These are phyloP conservation scores for Hozukius guyotensis DNA, from an alignment of 2,797 vertebrate species.

Conservation along the genomic window DNA sequence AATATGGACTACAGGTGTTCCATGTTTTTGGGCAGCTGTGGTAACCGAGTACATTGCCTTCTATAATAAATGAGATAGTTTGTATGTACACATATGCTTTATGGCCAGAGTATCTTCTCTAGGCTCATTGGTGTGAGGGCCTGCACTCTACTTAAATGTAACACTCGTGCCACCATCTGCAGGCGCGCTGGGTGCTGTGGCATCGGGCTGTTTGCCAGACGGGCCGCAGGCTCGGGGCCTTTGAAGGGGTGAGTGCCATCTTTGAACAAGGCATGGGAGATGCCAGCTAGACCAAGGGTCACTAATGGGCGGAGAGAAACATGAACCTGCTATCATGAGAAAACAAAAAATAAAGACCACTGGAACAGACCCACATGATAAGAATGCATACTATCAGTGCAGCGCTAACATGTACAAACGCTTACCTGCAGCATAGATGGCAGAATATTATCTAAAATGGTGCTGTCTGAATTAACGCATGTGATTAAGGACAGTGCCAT, in stretches of 20 bases:
- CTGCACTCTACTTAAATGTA: conserved; percentile 47
- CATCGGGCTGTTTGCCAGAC: conserved; percentile 95
- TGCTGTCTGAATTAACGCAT: conserved; percentile 9
- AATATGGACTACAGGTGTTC: not conserved
- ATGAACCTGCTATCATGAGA: conserved; percentile 59
- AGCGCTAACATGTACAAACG: conserved; percentile 5
- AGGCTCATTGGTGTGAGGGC: conserved; percentile 15
- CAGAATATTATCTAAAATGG: conserved; percentile 19
- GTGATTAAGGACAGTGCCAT: conserved; percentile 28
- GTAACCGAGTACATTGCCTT: not conserved
- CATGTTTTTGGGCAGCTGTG: conserved; percentile 29
- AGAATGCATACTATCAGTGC: conserved; percentile 46
- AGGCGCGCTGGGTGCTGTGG: conserved; percentile 87
- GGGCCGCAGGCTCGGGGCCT: conserved; percentile 98
- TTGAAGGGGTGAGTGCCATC: conserved; percentile 99
- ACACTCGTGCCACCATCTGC: conserved; percentile 67
- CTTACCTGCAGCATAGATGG: conserved; percentile 54
- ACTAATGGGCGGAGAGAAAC: conserved; percentile 65
- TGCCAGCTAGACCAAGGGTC: conserved; percentile 74
- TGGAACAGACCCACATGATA: conserved; percentile 38
- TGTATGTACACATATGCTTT: not conserved
- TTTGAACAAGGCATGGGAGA: conserved; percentile 93
- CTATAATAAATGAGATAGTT: not conserved
- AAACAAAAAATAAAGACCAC: conserved; percentile 26
- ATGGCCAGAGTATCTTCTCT: not conserved